Evolutionary conservation across 1,140 invertebrate genomes (phyloP), one percentile per base, ranked within the genome.

Genomic region (Eumaeus atala): DNA sequence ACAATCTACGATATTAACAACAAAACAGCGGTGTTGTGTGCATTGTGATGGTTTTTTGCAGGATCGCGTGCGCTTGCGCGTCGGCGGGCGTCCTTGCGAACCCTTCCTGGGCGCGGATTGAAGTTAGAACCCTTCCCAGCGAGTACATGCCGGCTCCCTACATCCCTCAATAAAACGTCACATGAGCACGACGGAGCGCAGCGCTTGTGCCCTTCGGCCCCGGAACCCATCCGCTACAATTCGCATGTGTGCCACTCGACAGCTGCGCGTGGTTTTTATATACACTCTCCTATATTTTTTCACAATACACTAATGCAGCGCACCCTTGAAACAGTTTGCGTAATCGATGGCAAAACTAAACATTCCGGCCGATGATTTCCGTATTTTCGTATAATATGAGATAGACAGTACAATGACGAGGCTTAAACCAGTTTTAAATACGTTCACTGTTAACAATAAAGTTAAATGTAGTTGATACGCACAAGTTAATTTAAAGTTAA

Each of bases 271-370:
- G 61, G 79, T 87, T 87, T 87, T 87, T 87, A 80, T 84, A 77
- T 77, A 71, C 64, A 64, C 66, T 62, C 77, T 83, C 80, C 77
- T 72, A 74, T 74, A 82, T 82, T 87, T 86, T 86, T 87, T 87
- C 78, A 83, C 77, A 84, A 82, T 81, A 70, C 66, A 68, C 65
- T 59, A 70, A 59, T 66, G 60, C 70, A 72, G 67, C 77, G 82
- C 81, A 87, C 84, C 84, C 84, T 87, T 87, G 84, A 87, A 87
- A 87, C 82, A 85, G 84, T 87, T 87, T 87, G 84, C 81, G 84
- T 84, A 87, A 87, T 87, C 84, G 82, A 87, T 87, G 84, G 85
- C 80, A 87, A 87, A 87, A 87, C 84, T 87, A 87, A 87, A 87
- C 81, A 87, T 84, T 87, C 81, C 84, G 75, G 80, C 80, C 77